Base-by-base conservation (phyloP, 2,113 vertebrate genomes). In the Microtus richardsoni region DNA sequence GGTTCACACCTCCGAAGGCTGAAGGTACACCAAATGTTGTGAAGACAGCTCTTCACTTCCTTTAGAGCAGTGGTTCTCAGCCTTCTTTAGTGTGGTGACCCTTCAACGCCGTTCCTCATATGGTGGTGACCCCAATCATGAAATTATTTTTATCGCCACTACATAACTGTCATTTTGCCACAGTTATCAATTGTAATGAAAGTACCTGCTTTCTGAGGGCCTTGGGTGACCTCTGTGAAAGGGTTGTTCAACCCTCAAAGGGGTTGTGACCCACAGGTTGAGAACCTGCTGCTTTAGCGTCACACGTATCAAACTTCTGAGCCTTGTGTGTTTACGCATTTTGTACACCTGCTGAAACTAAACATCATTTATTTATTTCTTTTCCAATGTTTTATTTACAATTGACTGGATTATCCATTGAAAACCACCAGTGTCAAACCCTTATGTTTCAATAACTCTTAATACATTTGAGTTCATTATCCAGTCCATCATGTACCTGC, bases 381-480 rank as follows among this genome's bases (percentile, higher is more conserved):
- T 22, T 47, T 62, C 47, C 36, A 87, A 64, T 71, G 71, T 62
- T 92, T 92, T 93, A 19, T 8, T 88, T 88, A 78, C 33, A 62
- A 6, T 73, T 62, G 24, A 28, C 84, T 95, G 79, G 64, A 93
- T 19, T 89, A 54, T 49, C 70, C 9, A 16, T 41, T 96, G 60
- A 95, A 95, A 96, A 85, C 74, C 26, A n/a, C 85, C 88, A 54
- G n/a, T 90, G 60, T 49, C 73, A 94, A 94, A 93, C 64, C 13
- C 19, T 39, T 33, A 17, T 88, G 91, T 54, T 91, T 52, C 66
- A 88, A 39, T 88, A 95, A 86, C 6, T 28, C 17, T 71, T 90
- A 9, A 26, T 86, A 88, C 91, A 94, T 49, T 88, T 93, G 26
- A 91, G 54, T 78, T 89, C 30, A 11, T 58, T 78, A 73, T 60